A percentile compares a stretch with the other conserved stretches of the same genome.
Evolutionary conservation across 2,113 vertebrate species (phyloP).

Genomic region (Neotoma lepida): DNA sequence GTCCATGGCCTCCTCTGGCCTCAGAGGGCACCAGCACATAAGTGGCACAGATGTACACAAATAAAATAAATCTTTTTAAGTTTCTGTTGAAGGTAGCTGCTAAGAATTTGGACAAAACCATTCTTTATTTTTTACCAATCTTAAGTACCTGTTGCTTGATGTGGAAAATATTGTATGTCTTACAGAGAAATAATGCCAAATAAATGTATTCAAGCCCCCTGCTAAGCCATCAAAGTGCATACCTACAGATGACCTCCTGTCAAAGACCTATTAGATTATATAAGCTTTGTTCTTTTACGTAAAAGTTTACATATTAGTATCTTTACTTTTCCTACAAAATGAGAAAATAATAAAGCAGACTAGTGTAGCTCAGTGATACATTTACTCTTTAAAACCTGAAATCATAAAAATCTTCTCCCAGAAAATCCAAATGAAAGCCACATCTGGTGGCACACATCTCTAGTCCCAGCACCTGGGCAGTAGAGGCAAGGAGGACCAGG

Average conservation of each 20-base stretch:
- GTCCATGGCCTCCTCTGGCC: background rate
- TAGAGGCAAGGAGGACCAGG: too few relatives aligned
- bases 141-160: background rate
- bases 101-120: conserved; percentile 34
- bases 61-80: background rate
- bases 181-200: conserved; percentile 48
- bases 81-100: background rate
- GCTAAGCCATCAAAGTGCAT: background rate
- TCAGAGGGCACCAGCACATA: background rate
- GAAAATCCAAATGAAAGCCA: conserved; percentile 25
- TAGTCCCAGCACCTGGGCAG: background rate
- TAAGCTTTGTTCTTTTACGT: conserved; percentile 37
- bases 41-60: background rate
- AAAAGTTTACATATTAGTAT: background rate
- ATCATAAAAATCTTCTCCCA: conserved; percentile 14
- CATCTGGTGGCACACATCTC: background rate
- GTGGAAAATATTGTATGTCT: background rate
- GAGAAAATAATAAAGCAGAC: conserved; percentile 1
- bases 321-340: background rate
- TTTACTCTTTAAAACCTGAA: background rate
- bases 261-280: background rate
- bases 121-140: background rate
- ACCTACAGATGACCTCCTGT: background rate
- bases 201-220: background rate
- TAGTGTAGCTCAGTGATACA: background rate